Conservation (phyloP, 2,888 invertebrate genomes). For the Terebella lapidaria region DNA sequence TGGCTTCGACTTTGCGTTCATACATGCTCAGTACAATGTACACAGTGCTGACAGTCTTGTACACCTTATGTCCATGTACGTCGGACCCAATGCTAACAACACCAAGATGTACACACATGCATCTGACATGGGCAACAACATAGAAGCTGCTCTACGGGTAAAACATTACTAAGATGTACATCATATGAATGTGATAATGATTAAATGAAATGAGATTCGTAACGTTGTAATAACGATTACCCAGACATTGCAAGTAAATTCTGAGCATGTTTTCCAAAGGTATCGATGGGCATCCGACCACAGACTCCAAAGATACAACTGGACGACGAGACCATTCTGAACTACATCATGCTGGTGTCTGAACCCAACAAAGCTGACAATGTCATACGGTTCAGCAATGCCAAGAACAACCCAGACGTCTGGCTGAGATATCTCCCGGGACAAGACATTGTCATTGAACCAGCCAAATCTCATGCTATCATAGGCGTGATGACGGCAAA, state of each 20-base stretch:
- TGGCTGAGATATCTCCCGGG: slow-evolving; percentile 11
- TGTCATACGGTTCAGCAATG: slow-evolving; percentile 10
- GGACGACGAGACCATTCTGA: slow-evolving; percentile 9
- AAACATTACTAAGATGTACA: too few species aligned
- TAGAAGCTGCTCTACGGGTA: slow-evolving; percentile 11
- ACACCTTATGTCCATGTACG: slow-evolving; percentile 12
- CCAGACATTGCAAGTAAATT: slow-evolving; percentile 9
- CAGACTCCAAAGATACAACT: slow-evolving; percentile 1
- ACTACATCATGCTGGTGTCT: slow-evolving; percentile 9
- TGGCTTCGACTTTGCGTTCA: slow-evolving; percentile 11
- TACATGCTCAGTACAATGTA: slow-evolving; percentile 14
- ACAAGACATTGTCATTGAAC: slow-evolving; percentile 13
- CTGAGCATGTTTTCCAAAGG: slow-evolving; percentile 3
- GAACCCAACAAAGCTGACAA: slow-evolving; percentile 10
- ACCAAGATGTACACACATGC: slow-evolving; percentile 10
- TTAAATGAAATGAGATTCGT: too few species aligned
- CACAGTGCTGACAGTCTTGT: slow-evolving; percentile 12
- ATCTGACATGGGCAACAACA: slow-evolving; percentile 12
- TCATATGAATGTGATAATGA: too few species aligned
- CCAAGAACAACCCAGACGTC: slow-evolving; percentile 9
- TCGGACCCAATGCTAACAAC: slow-evolving; percentile 8
- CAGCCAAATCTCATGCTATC: slow-evolving; percentile 12
- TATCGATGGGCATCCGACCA: slow-evolving; percentile 9
- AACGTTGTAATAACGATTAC: too few species aligned
- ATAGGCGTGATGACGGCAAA: slow-evolving; percentile 7